Base-by-base conservation (phyloP, 2,797 vertebrate species). In the Enteromius mattozi region DNA sequence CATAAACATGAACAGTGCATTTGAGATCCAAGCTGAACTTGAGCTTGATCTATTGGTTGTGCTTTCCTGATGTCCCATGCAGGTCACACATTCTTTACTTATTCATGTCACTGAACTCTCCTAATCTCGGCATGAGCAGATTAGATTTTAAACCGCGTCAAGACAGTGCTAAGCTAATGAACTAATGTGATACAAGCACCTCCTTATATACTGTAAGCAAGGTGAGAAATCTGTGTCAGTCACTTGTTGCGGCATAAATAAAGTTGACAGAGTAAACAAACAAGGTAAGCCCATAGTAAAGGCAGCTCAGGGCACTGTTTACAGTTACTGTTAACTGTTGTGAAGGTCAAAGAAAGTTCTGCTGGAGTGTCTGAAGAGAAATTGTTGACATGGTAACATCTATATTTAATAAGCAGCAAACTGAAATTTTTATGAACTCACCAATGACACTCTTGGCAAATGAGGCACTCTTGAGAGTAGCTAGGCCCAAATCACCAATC, bases 401-500 rank as follows among this genome's bases (percentile, higher is more conserved):
- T 59, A 24, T 17, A 59, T 37, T 35, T 3, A 71, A 27, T 33
- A 79, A 47, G 59, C 5, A 33, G 24, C 14, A 33, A 13, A 66
- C n/a, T 33, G 30, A 59, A 7, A 14, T 10, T 16, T 47, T 35
- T 51, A 16, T n/a, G 7, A 59, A 72, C 87, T 88, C 69, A 99
- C 98, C 98, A 4, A 99, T 99, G 75, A 99, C 98, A 0, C 98
- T 99, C 91, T 99, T 97, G 90, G 97, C 98, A 4, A 99, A 99
- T 0, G 98, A 99, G 69, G 97, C 96, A 17, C 96, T 92, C 91
- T 98, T 99, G 61, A 99, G 96, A 0, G 97, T 99, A 87, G 98
- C 97, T 70, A 99, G 93, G 21, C 98, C 98, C 90, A 99, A 93
- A 91, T 99, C 97, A 12, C 98, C 97, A 0, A 99, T 99, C 93